Conservation (phyloP, 2,888 invertebrate genomes). For the Cheilosia urbana region DNA sequence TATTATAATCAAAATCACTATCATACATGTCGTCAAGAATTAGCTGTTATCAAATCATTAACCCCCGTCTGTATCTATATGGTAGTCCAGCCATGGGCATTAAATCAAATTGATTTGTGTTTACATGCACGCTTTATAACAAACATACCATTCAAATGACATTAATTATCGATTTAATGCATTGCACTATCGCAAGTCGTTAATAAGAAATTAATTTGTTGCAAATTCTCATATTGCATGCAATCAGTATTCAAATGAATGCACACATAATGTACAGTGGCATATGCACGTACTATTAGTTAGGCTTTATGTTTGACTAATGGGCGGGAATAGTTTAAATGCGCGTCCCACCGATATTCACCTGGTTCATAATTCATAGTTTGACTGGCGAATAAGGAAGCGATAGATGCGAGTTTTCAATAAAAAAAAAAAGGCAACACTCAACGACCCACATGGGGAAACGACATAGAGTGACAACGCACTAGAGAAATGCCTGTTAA, state of each 20-base stretch:
- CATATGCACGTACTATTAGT: conserved; percentile 42
- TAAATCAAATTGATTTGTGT: conserved; percentile 51
- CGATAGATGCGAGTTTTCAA: background rate
- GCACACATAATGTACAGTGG: conserved; percentile 41
- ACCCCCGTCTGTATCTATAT: background rate
- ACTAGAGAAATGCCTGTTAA: background rate
- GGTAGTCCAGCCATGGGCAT: conserved; percentile 2
- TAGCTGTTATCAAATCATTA: background rate
- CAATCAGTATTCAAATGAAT: conserved; percentile 72
- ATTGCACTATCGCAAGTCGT: conserved; percentile 60
- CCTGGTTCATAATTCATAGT: conserved; percentile 49
- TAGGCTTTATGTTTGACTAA: conserved; percentile 64
- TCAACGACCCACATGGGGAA: background rate
- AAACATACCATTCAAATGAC: conserved; percentile 48
- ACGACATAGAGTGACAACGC: background rate
- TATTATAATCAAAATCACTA: background rate
- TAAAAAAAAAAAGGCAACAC: background rate
- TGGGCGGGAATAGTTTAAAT: conserved; percentile 48
- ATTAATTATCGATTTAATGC: conserved; percentile 61
- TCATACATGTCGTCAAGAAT: background rate
- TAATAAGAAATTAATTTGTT: conserved; percentile 73
- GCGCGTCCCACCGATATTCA: conserved; percentile 1
- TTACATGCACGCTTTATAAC: conserved; percentile 21
- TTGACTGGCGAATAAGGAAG: conserved; percentile 48
- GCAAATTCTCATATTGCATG: conserved; percentile 70